Evolutionary conservation across 2,113 vertebrate genomes (phyloP).

Genomic region (Xenopus tropicalis): DNA sequence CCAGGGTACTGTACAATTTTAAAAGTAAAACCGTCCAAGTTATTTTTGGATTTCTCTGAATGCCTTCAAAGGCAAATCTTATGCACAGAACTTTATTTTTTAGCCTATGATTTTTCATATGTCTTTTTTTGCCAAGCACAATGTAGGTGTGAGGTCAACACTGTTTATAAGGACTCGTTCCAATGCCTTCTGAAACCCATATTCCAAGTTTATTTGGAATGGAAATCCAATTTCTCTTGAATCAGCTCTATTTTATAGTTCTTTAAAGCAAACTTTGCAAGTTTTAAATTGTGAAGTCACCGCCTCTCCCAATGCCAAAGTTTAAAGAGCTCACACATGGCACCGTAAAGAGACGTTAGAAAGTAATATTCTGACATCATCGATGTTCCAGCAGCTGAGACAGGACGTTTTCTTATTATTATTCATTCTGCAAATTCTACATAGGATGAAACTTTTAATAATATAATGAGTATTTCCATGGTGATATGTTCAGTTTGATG

Average conservation of each 20-base stretch:
- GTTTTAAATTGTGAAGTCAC: conserved; percentile 38
- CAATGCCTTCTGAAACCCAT: conserved; percentile 31
- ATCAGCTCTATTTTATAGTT: conserved; percentile 38
- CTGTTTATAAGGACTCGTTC: conserved; percentile 32
- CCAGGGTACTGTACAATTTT: too few relatives aligned
- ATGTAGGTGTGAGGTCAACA: conserved; percentile 40
- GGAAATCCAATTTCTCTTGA: conserved; percentile 28
- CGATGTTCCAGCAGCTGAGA: conserved; percentile 13
- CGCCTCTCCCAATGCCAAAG: conserved; percentile 22
- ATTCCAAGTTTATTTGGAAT: conserved; percentile 37
- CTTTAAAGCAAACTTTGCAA: conserved; percentile 36
- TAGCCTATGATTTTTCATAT: conserved; percentile 40
- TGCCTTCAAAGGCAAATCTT: background rate
- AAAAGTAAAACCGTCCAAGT: too few relatives aligned
- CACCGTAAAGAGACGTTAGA: background rate
- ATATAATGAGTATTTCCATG: conserved; percentile 32
- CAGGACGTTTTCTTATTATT: background rate
- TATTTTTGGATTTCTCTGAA: background rate
- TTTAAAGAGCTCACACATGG: background rate
- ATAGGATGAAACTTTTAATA: conserved; percentile 27
- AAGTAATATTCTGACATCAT: background rate
- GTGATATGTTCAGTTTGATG: conserved; percentile 24
- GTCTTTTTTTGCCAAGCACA: background rate
- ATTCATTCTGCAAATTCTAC: conserved; percentile 9
- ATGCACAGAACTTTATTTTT: background rate